A percentile compares a stretch with the other conserved stretches of the same genome.
phyloP scores from a whole-genome alignment of 2,888 invertebrate species.

The Conomelus anceps region DNA sequence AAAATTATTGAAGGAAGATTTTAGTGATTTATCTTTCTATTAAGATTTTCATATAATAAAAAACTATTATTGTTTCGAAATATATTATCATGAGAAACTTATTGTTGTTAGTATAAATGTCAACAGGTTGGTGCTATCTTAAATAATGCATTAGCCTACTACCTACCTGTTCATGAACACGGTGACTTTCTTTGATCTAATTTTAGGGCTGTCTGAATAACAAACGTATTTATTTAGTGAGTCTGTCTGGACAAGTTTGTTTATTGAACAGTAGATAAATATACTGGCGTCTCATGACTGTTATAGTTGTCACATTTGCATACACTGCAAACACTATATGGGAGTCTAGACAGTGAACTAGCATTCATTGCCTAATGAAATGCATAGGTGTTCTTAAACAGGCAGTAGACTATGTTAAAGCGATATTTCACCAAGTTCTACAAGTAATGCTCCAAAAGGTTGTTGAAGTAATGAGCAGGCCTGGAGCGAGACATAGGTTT shows the following conservation, averaged over 20 bases:
- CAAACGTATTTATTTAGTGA: background rate
- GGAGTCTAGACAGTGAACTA: background rate
- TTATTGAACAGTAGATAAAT: background rate
- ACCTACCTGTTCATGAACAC: background rate
- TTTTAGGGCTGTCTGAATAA: background rate
- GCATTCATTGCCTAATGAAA: background rate
- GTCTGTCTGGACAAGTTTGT: background rate
- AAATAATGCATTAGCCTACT: background rate
- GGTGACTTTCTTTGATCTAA: background rate
- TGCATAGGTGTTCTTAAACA: background rate
- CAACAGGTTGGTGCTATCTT: background rate
- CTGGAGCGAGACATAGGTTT: too few species aligned
- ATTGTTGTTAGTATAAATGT: background rate
- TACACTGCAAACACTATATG: background rate
- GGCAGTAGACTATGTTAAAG: background rate
- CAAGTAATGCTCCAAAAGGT: too few species aligned
- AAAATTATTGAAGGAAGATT: too few species aligned
- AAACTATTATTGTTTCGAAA: too few species aligned
- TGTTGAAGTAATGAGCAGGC: too few species aligned
- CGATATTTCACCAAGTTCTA: too few species aligned
- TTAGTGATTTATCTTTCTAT: too few species aligned
- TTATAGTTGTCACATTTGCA: background rate
- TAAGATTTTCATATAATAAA: too few species aligned
- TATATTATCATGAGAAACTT: background rate
- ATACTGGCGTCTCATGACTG: background rate